phyloP scores from a whole-genome alignment of 92 coral and sea anemone genomes.

The Epizoanthus rinbou region DNA sequence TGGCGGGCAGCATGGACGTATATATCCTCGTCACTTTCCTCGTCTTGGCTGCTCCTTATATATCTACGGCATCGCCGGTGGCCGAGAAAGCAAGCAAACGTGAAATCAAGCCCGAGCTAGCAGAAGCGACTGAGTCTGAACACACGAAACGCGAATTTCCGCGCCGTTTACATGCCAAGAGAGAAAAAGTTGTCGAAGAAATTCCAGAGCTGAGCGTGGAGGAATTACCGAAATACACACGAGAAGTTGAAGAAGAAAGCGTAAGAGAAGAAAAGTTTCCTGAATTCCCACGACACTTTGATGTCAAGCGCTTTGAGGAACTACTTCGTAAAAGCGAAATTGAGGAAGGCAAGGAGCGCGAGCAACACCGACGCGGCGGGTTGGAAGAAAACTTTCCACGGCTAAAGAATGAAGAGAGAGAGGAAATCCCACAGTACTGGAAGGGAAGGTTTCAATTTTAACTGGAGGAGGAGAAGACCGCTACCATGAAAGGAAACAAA shows the following conservation, averaged over 20 bases:
- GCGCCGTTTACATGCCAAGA: constrained; percentile 22
- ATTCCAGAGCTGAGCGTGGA: background rate
- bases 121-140: background rate
- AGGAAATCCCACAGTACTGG: constrained; percentile 29
- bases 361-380: background rate
- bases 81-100: background rate
- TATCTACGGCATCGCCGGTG: background rate
- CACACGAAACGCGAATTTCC: background rate
- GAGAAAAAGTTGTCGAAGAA: background rate
- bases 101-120: background rate
- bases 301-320: background rate
- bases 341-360: too few relatives aligned
- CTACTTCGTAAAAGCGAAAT: background rate
- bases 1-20: background rate
- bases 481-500: background rate
- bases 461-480: constrained; percentile 11
- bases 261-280: constrained; percentile 8
- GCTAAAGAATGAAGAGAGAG: constrained; percentile 29
- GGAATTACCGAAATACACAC: background rate
- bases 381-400: background rate
- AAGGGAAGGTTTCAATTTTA: constrained; percentile 31
- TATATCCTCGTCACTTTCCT: background rate
- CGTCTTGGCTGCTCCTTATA: background rate
- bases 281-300: background rate
- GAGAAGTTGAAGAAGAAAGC: background rate